Percentiles rank a stretch among this genome's conserved stretches.
phyloP scores from a whole-genome alignment of 1,140 invertebrate species.

The Gonioctena quinquepunctata region DNA sequence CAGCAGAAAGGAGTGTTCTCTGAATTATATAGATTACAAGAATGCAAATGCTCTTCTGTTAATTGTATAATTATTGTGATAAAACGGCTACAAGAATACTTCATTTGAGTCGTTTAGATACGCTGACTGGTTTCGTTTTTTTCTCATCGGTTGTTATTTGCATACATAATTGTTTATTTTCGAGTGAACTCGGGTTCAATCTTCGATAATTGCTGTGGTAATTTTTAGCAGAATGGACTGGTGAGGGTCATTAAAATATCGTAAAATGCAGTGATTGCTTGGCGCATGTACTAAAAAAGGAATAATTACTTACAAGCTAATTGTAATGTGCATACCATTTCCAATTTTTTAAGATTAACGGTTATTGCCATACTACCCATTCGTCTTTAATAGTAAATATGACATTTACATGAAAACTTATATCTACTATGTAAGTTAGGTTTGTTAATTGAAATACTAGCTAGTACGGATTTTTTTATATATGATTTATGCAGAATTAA shows the following conservation, averaged over 20 bases:
- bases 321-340: background rate
- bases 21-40: slow-evolving; percentile 3
- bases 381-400: too few relatives aligned
- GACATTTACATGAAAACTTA: too few relatives aligned
- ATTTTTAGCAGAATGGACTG: background rate
- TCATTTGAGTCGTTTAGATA: slow-evolving; percentile 15
- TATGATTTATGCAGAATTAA: too few relatives aligned
- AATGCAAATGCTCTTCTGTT: slow-evolving; percentile 19
- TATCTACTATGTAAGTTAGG: too few relatives aligned
- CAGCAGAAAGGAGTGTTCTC: slow-evolving; percentile 2
- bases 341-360: background rate
- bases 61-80: slow-evolving; percentile 16
- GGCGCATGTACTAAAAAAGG: background rate
- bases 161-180: slow-evolving; percentile 1
- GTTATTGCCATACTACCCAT: too few relatives aligned
- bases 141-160: background rate
- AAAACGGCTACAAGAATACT: slow-evolving; percentile 1
- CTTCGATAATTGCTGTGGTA: background rate
- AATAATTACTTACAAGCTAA: background rate
- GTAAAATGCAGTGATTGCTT: background rate
- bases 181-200: background rate
- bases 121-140: background rate
- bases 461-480: too few relatives aligned
- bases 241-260: background rate
- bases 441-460: too few relatives aligned